Evolutionary conservation across 2,888 invertebrate species (phyloP), one percentile per base, ranked within the genome.

Genomic region (Hirtodrosophila histrioides): DNA sequence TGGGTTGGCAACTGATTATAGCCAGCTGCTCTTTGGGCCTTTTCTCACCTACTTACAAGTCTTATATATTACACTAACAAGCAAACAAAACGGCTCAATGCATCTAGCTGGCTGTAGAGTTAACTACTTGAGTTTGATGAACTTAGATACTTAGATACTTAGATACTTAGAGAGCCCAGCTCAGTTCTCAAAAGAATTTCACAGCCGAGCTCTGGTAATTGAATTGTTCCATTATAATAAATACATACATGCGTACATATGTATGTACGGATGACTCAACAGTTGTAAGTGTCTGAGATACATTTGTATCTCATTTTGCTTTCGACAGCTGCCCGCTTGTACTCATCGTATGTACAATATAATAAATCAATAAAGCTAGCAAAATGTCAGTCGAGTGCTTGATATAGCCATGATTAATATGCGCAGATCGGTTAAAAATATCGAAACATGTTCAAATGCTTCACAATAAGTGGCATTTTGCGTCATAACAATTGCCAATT

Each of bases 151-250:
- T 49, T 73, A 55, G 57, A 53, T 55, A 48, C 31, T 49, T 51
- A 31, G 37, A 27, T 39, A 31, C 31, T 37, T 43, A 49, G 17
- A 29, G 29, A 17, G 11, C 24, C 24, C 3, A 33, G 29, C 61
- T 53, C 48, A 24, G 41, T 45, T 17, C 44, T 24, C 39, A 58
- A 40, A 44, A 69, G 75, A 79, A 69, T 73, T 68, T 76, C 78
- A 67, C 80, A 76, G 64, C 50, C 53, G 33, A 41, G 69, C 50
- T 49, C 61, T 75, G 73, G 74, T 87, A 83, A 83, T 83, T 83
- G 82, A 87, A 87, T 87, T 83, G 82, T 83, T 70, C 76, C 82
- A 78, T 75, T 81, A 78, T 72, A 62, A 40, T 67, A 67, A 17
- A 73, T 68, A 63, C 61, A 57, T 27, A 37, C 37, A 50, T 57